Evolutionary conservation across 2,888 invertebrate species (phyloP), one percentile per base, ranked within the genome.

Genomic region (Pyrocoelia pectoralis): DNA sequence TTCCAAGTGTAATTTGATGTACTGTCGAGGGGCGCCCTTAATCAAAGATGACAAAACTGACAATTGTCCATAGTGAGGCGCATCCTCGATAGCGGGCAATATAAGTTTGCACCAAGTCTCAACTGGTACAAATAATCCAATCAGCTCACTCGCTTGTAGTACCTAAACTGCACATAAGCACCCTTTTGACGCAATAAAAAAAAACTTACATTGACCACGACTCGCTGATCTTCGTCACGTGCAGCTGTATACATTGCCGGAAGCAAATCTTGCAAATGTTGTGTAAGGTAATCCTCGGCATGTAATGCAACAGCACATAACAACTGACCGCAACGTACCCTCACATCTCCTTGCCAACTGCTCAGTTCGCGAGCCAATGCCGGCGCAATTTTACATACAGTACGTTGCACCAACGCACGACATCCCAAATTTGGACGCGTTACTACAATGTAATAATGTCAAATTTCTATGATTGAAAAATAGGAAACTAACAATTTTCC

Each of bases 391-490:
- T 90, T 91, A 54, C 89, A 86, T 66, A 92, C 84, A 74, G 94
- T 89, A 61, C 88, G 86, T 74, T 91, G 89, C 0, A 93, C 91
- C 51, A 97, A 80, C 1, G 85, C 84, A 6, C 96, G 87, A 76
- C 97, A 97, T 0, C 96, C 96, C 14, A 96, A 83, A 74, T 92
- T 93, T 0, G 96, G 95, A n/a, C 96, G 85, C 61, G 84, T 83
- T 9, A 92, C 89, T 88, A 54, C 17, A 68, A 67, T 14, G 10
- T 9, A 2, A n/a, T n/a, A n/a, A n/a, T n/a, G n/a, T n/a, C n/a
- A n/a, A n/a, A n/a, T n/a, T n/a, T n/a, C n/a, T n/a, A n/a, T n/a
- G n/a, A n/a, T n/a, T n/a, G n/a, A 51, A 19, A 18, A 54, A 29
- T n/a, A n/a, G n/a, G n/a, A 10, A 53, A 66, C 71, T 74, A 80